Percentiles rank a stretch among this genome's conserved stretches.
These are phyloP conservation scores for Panthera uncia DNA, from an alignment of 2,113 vertebrate species.

Conservation along the genomic window DNA sequence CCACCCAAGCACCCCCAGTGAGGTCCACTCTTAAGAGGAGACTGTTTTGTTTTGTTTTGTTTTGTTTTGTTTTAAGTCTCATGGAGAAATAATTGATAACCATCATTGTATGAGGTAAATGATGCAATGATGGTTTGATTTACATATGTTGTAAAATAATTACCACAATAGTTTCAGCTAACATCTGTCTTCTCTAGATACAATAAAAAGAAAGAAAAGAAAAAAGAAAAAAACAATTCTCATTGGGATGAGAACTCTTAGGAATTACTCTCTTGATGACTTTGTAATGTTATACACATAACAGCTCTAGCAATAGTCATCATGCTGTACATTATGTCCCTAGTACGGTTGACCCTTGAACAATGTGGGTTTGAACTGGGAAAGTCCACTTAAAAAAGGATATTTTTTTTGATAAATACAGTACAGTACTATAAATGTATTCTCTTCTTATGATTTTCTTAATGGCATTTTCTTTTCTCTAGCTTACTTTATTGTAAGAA, in stretches of 20 bases:
- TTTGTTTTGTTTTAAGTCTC: neutral
- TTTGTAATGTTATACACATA: neutral
- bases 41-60: neutral
- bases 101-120: neutral
- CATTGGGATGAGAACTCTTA: neutral
- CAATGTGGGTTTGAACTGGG: neutral
- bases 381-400: neutral
- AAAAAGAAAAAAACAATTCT: neutral
- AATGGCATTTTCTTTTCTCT: neutral
- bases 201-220: neutral
- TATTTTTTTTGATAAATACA: neutral
- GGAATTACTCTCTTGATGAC: neutral
- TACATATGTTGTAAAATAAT: neutral
- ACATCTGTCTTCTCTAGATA: neutral
- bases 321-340: neutral
- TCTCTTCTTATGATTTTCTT: neutral
- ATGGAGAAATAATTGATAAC: neutral
- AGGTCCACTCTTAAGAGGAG: neutral
- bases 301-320: neutral
- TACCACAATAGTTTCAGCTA: neutral
- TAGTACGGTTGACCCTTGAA: neutral
- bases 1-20: too few relatives aligned
- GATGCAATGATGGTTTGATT: neutral
- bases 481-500: neutral
- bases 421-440: neutral